These are phyloP conservation scores for Dysidea cf. avara DNA, from an alignment of 37 sponge, comb jelly and placozoan species.

Conservation along the genomic window DNA sequence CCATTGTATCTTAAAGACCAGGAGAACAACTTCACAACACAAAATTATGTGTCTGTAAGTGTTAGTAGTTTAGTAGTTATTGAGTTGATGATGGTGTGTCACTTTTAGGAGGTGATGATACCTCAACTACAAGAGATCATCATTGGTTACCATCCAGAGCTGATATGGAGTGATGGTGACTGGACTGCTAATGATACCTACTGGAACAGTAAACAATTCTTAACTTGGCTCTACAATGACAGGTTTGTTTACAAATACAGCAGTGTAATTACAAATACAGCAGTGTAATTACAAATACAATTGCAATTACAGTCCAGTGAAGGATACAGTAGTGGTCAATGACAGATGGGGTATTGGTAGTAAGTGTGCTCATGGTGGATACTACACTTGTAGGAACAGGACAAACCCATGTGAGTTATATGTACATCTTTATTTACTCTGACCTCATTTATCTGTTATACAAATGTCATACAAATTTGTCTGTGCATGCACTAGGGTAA, in stretches of 20 bases:
- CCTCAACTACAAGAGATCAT: conserved; percentile 6
- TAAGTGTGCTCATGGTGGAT: neutral
- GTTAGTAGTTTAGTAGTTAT: too few species aligned
- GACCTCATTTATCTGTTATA: too few species aligned
- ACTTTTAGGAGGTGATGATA: conserved; percentile 8
- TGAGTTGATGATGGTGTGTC: neutral
- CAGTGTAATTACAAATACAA: neutral
- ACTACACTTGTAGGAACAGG: neutral
- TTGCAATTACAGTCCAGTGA: neutral
- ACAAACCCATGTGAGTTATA: neutral
- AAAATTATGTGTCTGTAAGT: conserved; percentile 2
- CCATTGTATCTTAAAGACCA: conserved; percentile 14
- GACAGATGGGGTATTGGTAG: neutral
- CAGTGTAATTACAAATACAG: neutral
- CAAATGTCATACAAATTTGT: too few species aligned
- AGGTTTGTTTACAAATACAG: neutral
- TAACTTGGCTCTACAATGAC: neutral
- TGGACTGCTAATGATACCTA: neutral
- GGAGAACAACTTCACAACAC: conserved; percentile 19
- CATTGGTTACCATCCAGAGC: neutral
- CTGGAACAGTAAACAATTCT: neutral
- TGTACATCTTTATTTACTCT: neutral
- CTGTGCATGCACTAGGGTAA: too few species aligned
- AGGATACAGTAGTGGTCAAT: neutral
- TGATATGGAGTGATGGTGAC: neutral